Conservation (phyloP, 2,888 invertebrate species). For the Seira musarum region DNA sequence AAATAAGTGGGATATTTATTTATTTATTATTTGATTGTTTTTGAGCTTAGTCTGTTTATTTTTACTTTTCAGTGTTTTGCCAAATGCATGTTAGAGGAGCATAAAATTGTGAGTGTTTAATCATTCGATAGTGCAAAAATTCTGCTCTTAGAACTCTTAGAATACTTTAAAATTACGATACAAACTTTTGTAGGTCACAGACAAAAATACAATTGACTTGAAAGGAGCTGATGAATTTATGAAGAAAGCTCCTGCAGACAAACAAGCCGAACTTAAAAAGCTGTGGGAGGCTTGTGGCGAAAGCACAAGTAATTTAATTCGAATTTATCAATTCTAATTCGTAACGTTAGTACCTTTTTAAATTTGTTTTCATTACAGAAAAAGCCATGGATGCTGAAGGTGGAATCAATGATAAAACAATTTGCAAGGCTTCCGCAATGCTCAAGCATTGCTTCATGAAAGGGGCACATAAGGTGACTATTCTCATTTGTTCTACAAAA, state of each 20-base stretch:
- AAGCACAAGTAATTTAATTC: constrained; percentile 42
- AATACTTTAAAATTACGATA: constrained; percentile 15
- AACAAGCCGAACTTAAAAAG: constrained; percentile 41
- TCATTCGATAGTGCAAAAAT: no score
- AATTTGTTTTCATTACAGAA: constrained; percentile 26
- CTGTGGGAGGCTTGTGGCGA: constrained; percentile 48
- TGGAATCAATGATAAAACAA: constrained; percentile 49
- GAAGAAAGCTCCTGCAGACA: constrained; percentile 45
- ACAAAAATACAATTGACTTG: constrained; percentile 39
- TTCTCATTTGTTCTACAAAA: no score
- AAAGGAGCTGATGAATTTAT: constrained; percentile 30
- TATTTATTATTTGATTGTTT: no score
- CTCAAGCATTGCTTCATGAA: constrained; percentile 49
- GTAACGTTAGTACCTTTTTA: constrained; percentile 16
- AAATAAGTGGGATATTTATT: no score
- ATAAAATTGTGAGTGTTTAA: constrained; percentile 53
- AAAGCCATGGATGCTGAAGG: constrained; percentile 53
- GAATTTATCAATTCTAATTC: background rate
- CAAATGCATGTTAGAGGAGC: constrained; percentile 49
- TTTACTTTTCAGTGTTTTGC: constrained; percentile 43
- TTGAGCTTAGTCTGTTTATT: background rate
- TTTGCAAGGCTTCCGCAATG: constrained; percentile 53
- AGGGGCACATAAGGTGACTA: no score
- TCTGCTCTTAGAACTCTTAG: no score
- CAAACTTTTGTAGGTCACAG: constrained; percentile 30